Evolutionary conservation across 2,888 invertebrate genomes (phyloP), one percentile per base, ranked within the genome.

Genomic region (Thera obeliscata): DNA sequence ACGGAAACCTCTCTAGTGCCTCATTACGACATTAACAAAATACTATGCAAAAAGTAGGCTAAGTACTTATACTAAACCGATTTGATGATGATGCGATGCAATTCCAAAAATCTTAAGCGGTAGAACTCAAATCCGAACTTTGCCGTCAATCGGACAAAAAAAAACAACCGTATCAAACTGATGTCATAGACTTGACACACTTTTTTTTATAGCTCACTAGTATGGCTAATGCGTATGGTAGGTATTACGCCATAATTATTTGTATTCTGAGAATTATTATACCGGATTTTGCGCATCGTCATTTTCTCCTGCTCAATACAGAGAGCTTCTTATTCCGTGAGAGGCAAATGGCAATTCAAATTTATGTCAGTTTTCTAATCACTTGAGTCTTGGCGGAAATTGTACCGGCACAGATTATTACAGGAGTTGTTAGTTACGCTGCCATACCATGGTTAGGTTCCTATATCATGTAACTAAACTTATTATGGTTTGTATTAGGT

Each of bases 291-390:
- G 22, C 57, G 35, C 50, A 50, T 56, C 43, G 43, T 48, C 57
- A 57, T 64, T 57, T 58, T 38, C 64, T 64, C 22, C 58, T 52
- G n/a, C 58, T 58, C 54, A 54, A 58, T 59, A 22, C 8, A 33
- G 55, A 62, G 48, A 46, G 62, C 61, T 43, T n/a, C 56, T 43
- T 41, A 56, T 4, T 22, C 11, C 56, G 57, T 35, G 22, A 59
- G 33, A 52, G 52, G 50, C 22, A 52, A 46, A 33, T 33, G 9
- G 22, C 52, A 52, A 52, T 33, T 52, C 33, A 33, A 9, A 56
- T 50, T 56, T n/a, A 43, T 56, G 61, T 61, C 65, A 56, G 61
- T 61, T 66, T 66, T 60, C 65, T 64, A 64, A 58, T 64, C 59
- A 49, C 55, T 59, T 48, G 46, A 38, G 35, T 58, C 55, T 12